Base-by-base conservation (phyloP, 2,113 vertebrate genomes). In the Petaurus breviceps region DNA sequence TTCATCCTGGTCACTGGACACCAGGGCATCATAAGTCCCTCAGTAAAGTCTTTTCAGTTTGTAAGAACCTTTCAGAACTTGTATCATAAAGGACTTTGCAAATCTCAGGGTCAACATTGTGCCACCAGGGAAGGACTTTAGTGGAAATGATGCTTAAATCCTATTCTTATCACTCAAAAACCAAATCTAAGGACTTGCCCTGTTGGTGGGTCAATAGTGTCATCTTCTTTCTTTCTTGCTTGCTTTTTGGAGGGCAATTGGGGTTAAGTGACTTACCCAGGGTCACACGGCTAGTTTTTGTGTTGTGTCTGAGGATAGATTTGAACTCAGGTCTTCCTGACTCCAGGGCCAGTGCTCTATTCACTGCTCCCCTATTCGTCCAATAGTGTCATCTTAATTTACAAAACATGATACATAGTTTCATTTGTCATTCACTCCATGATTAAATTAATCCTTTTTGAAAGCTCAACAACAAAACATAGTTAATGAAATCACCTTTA, bases 381-480 rank as follows among this genome's bases (percentile, higher is more conserved):
- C 37, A 43, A 43, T n/a, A 84, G 68, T 43, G 6, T 84, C 16
- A 84, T 84, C 37, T 84, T 68, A 14, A 68, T 68, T 84, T 84
- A 43, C 19, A 43, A 43, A 43, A 22, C 37, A 22, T 84, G 43
- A 22, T 5, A 31, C 3, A 43, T 43, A 84, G 5, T 84, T 84
- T 84, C 37, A 84, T 84, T 84, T 43, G 6, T 84, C n/a, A 84
- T 84, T 84, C n/a, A 84, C 6, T 84, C 68, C 14, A 46, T 52
- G 23, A 54, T 92, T 57, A 51, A 90, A n/a, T 84, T 91, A 92
- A 50, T 96, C 50, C 68, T 89, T 19, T 93, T 91, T 93, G 26
- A 94, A 77, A 96, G 89, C 1, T 37, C 89, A 93, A 3, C 51
- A 0, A n/a, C 46, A 84, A 68, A n/a, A 94, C 93, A 55, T 90